These are phyloP conservation scores for Cydia strobilella DNA, from an alignment of 1,140 invertebrate genomes.

Conservation along the genomic window DNA sequence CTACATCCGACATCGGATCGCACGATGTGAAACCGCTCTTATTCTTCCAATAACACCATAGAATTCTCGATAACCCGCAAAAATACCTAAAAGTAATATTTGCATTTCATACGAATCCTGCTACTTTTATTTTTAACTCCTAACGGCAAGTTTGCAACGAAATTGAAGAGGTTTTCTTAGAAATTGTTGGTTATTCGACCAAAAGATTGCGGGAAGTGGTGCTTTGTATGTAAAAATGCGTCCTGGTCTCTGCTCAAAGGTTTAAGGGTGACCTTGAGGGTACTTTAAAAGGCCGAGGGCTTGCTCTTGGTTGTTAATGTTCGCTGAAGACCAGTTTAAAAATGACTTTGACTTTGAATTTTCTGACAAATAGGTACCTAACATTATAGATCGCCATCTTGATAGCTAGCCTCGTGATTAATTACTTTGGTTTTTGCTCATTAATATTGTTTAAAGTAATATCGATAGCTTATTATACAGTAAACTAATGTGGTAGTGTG, in stretches of 20 bases:
- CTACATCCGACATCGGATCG: too few relatives aligned
- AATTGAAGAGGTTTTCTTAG: not conserved
- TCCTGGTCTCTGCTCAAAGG: conserved; percentile 10
- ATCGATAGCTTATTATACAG: too few relatives aligned
- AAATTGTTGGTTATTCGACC: not conserved
- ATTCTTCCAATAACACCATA: too few relatives aligned
- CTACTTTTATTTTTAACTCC: not conserved
- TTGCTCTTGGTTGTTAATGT: not conserved
- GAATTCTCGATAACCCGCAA: not conserved
- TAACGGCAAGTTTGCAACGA: not conserved
- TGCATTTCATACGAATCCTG: not conserved
- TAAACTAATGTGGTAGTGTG: too few relatives aligned
- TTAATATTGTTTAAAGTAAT: too few relatives aligned
- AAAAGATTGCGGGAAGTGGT: conserved; percentile 12
- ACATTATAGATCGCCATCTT: too few relatives aligned
- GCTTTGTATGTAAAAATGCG: conserved; percentile 17
- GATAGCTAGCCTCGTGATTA: too few relatives aligned
- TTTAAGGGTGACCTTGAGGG: conserved; percentile 24
- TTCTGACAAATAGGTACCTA: too few relatives aligned
- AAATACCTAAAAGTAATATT: not conserved
- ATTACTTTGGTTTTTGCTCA: too few relatives aligned
- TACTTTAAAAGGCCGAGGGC: not conserved
- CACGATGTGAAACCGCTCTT: too few relatives aligned
- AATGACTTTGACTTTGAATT: too few relatives aligned
- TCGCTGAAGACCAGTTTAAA: not conserved